phyloP scores from a whole-genome alignment of 1,140 invertebrate species.

The Musca vetustissima region DNA sequence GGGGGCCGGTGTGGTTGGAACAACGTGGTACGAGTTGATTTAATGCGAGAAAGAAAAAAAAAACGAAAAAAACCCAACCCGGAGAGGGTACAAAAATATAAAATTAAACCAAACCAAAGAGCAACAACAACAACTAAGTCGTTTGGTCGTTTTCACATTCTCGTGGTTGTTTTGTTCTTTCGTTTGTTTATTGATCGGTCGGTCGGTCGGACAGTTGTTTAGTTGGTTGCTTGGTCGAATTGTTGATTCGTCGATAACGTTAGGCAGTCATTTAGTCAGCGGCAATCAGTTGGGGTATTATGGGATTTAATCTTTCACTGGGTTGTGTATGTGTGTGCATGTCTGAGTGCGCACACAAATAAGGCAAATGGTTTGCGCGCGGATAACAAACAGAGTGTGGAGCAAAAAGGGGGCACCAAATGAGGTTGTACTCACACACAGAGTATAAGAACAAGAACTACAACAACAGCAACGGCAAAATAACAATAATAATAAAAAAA shows the following conservation, averaged over 20 bases:
- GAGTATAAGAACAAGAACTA: neutral
- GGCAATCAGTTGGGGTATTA: neutral
- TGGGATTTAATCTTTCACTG: neutral
- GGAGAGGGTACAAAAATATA: no score
- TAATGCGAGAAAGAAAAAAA: slow-evolving; percentile 7
- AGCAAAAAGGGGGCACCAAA: neutral
- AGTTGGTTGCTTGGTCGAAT: neutral
- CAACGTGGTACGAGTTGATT: slow-evolving; percentile 6
- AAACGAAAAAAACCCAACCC: neutral
- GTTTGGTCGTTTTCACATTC: neutral
- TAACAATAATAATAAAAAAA: neutral
- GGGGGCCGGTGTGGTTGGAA: slow-evolving; percentile 8
- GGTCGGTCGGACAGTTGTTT: neutral
- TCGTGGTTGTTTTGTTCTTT: neutral
- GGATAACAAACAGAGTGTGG: neutral
- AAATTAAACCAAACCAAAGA: neutral
- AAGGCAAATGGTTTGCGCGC: neutral
- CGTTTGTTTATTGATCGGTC: neutral
- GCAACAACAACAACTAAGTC: no score
- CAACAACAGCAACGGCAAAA: no score
- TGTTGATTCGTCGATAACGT: neutral
- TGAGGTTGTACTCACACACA: slow-evolving; percentile 12
- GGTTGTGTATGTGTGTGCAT: neutral
- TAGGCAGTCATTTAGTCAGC: neutral
- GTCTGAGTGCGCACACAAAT: no score